Base-by-base conservation (phyloP, 2,797 vertebrate species). In the Mormyrus proboscirostris region DNA sequence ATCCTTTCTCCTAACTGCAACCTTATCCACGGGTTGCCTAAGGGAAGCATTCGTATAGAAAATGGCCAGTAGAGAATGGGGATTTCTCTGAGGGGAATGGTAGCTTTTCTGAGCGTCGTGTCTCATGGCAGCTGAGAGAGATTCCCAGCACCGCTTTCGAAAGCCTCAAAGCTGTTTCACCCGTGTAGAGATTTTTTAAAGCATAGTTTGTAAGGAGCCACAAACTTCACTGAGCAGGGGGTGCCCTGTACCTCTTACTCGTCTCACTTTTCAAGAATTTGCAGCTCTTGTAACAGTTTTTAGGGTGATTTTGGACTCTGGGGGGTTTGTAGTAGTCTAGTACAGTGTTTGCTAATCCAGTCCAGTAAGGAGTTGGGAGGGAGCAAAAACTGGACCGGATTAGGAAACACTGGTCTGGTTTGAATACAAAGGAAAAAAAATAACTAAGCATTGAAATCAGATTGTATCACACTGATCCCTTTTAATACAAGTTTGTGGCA, bases 1-100 rank as follows among this genome's bases (percentile, higher is more conserved):
- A 79, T 65, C 88, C 76, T 89, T 65, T 84, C 87, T 94, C 93
- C 93, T 92, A 94, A 94, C 94, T 95, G 94, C 95, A 95, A 95
- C 93, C 94, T 94, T 94, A 92, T 95, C 94, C 50, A 85, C 88
- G 89, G 88, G 82, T 96, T 95, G 94, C 94, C 93, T 95, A 96
- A 95, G 95, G 95, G 94, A 95, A 94, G 92, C 90, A 91, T 96
- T 96, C 96, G 92, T 95, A 95, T 93, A 89, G 90, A 93, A 92
- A 92, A 91, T 88, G 82, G 93, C 90, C 90, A 91, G 92, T 90
- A 91, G 86, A 41, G 55, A 44, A 83, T 83, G 79, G 29, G 12
- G 29, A 38, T 73, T 47, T 22, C 38, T 16, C 83, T 91, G 92
- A 92, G 91, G 92, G 90, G 83, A 91, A 88, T 91, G 87, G 91